Conservation (phyloP, 2,888 invertebrate genomes). For the Thereva nobilitata region DNA sequence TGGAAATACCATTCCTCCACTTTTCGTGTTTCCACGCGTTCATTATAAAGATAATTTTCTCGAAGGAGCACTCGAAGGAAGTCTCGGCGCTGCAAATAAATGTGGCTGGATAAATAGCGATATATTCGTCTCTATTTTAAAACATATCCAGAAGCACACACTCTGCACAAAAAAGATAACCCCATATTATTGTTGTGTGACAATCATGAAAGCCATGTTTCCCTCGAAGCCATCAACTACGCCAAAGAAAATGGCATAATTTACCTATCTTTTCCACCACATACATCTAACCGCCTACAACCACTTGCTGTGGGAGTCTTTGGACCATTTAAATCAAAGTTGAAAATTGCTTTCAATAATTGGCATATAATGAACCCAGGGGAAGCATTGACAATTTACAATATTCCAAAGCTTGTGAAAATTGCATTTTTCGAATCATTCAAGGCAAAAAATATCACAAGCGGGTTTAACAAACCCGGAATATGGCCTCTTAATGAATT, state of each 20-base stretch:
- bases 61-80: no score
- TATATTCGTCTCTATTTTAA: constrained; percentile 44
- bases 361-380: constrained; percentile 1
- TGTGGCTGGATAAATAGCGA: constrained; percentile 46
- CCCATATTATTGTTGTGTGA: constrained; percentile 45
- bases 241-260: constrained; percentile 51
- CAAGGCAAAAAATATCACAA: not conserved
- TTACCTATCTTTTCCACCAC: constrained; percentile 7
- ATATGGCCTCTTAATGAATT: constrained; percentile 9
- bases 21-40: no score
- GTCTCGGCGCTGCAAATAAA: no score
- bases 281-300: no score
- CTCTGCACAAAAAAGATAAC: constrained; percentile 40
- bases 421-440: not conserved
- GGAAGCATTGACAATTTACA: not conserved
- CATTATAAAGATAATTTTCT: no score
- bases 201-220: constrained; percentile 49
- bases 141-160: constrained; percentile 41
- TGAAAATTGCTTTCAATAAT: constrained; percentile 34
- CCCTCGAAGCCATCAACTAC: constrained; percentile 46
- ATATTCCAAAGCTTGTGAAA: not conserved
- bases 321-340: constrained; percentile 38
- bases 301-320: constrained; percentile 10
- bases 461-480: not conserved
- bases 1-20: not conserved